Conservation (phyloP, 2,797 vertebrate genomes). For the Aulostomus chinensis region DNA sequence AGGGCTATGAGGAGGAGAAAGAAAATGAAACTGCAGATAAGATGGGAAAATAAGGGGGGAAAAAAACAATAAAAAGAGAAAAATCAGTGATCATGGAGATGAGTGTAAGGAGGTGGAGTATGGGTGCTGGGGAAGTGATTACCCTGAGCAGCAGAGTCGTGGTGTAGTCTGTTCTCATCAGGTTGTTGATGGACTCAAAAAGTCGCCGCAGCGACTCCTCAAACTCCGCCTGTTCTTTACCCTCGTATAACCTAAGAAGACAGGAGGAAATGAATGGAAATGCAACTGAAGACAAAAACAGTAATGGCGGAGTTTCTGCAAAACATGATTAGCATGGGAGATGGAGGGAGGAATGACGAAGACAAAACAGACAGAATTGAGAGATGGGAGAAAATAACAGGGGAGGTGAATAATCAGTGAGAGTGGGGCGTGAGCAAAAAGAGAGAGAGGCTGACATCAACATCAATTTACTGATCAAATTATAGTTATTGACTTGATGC, state of each 20-base stretch:
- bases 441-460: neutral
- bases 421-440: neutral
- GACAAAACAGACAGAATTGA: neutral
- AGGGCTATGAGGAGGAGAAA: conserved; percentile 1
- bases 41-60: neutral
- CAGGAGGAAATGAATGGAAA: conserved; percentile 10
- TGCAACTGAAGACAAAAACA: conserved; percentile 6
- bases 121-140: conserved; percentile 11
- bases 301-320: neutral
- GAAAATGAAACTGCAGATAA: neutral
- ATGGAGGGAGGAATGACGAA: neutral
- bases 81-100: neutral
- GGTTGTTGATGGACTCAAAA: conserved; percentile 96
- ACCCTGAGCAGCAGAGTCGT: conserved; percentile 93
- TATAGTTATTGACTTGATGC: too few relatives aligned
- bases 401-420: conserved; percentile 11
- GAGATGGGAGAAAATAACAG: conserved; percentile 13
- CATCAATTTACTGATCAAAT: too few relatives aligned
- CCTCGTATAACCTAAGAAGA: conserved; percentile 89
- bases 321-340: conserved; percentile 1
- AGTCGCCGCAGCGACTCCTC: conserved; percentile 93
- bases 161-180: conserved; percentile 91
- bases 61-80: neutral
- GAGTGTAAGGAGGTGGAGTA: neutral
- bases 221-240: conserved; percentile 94